Evolutionary conservation across 1,140 invertebrate species (phyloP), one percentile per base, ranked within the genome.

Genomic region (Drosophila grimshawi): DNA sequence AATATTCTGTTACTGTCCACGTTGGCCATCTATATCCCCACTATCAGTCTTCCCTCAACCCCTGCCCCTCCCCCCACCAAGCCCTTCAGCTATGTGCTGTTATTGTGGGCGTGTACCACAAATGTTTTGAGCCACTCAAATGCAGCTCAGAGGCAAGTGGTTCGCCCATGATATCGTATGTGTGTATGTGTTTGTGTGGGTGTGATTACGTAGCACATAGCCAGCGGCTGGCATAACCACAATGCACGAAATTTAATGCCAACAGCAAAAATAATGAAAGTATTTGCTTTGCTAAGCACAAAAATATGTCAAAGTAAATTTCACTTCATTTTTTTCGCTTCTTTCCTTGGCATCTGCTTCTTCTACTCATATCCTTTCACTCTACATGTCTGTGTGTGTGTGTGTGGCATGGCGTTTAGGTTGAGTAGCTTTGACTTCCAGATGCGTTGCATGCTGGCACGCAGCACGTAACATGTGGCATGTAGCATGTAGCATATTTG

Each of bases 281-380:
- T 88, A 88, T 88, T 88, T 88, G 85, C 85, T 88, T 88, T 88
- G 86, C 86, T 90, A 90, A 90, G 86, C 86, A 90, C 86, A 86
- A 90, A 90, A 90, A 90, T 86, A 90, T 90, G 80, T 90, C 86
- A 90, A 82, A 90, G 82, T 82, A 90, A 90, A 90, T 83, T 82
- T 86, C 80, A 82, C 68, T 86, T 90, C 72, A 86, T 81, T 90
- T 89, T 81, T 73, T 73, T 78, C 51, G 27, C 53, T 43, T 8
- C 61, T 60, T 45, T 59, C n/a, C 8, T 68, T 49, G 11, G 37
- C 62, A 65, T 46, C 48, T 69, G 35, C 55, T 41, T 5, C 66
- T 19, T 68, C 37, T 45, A 46, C 52, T 75, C 48, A 43, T 62
- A 79, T 66, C 60, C 51, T 65, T 72, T 68, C 57, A 30, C 29